Percentiles rank a stretch among this genome's conserved stretches.
Evolutionary conservation across 2,113 vertebrate species (phyloP).

Genomic region (Tympanuchus pallidicinctus): DNA sequence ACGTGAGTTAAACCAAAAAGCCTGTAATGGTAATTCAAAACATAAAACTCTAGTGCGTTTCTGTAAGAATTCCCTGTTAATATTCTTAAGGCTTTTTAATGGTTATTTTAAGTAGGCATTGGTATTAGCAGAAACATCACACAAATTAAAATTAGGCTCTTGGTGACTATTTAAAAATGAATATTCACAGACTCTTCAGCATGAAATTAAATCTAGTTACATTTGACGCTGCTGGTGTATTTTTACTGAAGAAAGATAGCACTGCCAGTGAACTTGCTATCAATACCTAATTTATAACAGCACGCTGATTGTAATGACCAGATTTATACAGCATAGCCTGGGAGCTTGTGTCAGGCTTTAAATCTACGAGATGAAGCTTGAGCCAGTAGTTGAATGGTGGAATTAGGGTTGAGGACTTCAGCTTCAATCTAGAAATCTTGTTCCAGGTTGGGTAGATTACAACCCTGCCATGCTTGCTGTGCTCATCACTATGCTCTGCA

Average conservation of each 20-base stretch:
- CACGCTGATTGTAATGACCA: not conserved
- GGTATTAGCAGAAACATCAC: conserved; percentile 77
- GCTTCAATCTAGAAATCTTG: not conserved
- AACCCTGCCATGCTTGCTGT: not conserved
- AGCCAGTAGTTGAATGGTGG: not conserved
- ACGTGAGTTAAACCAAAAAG: conserved; percentile 78
- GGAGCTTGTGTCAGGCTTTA: conserved; percentile 28
- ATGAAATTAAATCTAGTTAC: conserved; percentile 64
- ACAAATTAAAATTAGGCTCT: conserved; percentile 82
- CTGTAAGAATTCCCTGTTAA: conserved; percentile 75
- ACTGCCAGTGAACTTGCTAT: conserved; percentile 48
- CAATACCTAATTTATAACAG: conserved; percentile 48
- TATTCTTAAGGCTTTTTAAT: conserved; percentile 78
- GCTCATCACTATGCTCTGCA: not conserved
- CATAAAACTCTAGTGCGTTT: conserved; percentile 73
- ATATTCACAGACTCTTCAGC: conserved; percentile 67
- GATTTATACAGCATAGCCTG: conserved; percentile 25
- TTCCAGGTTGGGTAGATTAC: not conserved
- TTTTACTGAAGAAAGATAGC: conserved; percentile 27
- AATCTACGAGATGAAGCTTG: not conserved
- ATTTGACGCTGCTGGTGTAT: conserved; percentile 9
- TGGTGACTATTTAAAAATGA: conserved; percentile 77
- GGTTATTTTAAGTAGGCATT: conserved; percentile 70
- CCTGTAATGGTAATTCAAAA: conserved; percentile 78
- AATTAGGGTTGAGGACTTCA: not conserved